Conservation (phyloP, 2,888 invertebrate species). For the Osmoderma eremita region DNA sequence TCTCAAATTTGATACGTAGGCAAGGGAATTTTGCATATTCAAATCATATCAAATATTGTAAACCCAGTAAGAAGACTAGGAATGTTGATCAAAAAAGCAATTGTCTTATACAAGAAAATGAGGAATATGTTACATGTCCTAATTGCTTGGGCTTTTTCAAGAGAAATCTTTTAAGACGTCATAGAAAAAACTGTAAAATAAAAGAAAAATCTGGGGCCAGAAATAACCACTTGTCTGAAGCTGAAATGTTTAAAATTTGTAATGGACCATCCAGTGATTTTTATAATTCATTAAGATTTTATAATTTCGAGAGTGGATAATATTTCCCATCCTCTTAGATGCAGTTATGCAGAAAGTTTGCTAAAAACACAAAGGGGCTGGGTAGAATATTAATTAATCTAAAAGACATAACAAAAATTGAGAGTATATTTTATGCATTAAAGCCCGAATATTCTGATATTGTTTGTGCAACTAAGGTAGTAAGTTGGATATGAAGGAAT, state of each 20-base stretch:
- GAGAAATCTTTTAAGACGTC: slow-evolving; percentile 34
- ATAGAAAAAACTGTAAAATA: slow-evolving; percentile 13
- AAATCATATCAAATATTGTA: slow-evolving; percentile 30
- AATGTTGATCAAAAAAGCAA: not conserved
- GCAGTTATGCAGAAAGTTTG: slow-evolving; percentile 40
- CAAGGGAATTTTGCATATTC: slow-evolving; percentile 39
- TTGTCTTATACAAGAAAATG: slow-evolving; percentile 6
- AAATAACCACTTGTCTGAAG: too few species aligned
- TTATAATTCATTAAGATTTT: slow-evolving; percentile 39
- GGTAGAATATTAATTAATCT: slow-evolving; percentile 40
- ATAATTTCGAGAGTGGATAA: slow-evolving; percentile 41
- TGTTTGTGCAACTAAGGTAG: slow-evolving; percentile 42
- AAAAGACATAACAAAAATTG: slow-evolving; percentile 35
- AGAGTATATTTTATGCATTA: slow-evolving; percentile 29
- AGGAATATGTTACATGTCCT: slow-evolving; percentile 28
- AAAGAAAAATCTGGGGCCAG: slow-evolving; percentile 5
- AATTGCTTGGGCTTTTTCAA: slow-evolving; percentile 39
- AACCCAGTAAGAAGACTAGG: slow-evolving; percentile 40
- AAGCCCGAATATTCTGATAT: slow-evolving; percentile 43
- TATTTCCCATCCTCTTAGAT: slow-evolving; percentile 41
- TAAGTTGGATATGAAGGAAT: slow-evolving; percentile 38
- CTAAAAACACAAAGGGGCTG: slow-evolving; percentile 45
- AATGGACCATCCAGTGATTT: slow-evolving; percentile 27
- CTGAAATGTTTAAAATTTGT: slow-evolving; percentile 33
- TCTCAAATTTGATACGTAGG: slow-evolving; percentile 30